Evolutionary conservation across 2,113 vertebrate genomes (phyloP), one percentile per base, ranked within the genome.

Genomic region (Gymnarchus niloticus): DNA sequence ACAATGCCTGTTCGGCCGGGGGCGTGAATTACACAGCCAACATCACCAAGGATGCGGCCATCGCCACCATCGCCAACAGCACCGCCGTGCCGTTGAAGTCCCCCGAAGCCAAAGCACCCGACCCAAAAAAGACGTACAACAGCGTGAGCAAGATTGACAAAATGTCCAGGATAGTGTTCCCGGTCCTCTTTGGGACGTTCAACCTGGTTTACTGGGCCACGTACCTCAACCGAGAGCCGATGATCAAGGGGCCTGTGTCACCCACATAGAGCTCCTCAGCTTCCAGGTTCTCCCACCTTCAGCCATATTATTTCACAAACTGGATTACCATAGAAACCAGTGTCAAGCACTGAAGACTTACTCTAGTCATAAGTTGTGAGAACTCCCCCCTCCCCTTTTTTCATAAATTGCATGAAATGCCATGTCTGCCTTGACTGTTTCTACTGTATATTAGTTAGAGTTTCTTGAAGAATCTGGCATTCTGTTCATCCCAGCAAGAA

Each of bases 131-230:
- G 94, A 98, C 98, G 86, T 99, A 99, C 91, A 99, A 99, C 93
- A 99, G 98, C 81, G 96, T 99, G 92, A 99, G 98, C 94, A 98
- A 97, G 93, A 99, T 99, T 52, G 97, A 99, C 94, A 99, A 99
- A 93, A 98, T 99, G 97, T 97, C 98, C 89, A 94, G 98, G 87
- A 97, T 99, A 87, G 96, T 99, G 86, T 99, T 99, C 88, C 98
- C 98, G 0, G 93, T 99, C 78, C 92, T 98, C 65, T 99, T 99
- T 88, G 97, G 97, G 90, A 98, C 97, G 86, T 99, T 99, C 92
- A 99, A 99, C 92, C 93, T 99, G 86, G 97, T 99, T 69, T 99
- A 99, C 93, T 99, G 98, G 98, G 97, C 97, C 65, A 98, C 97
- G 0, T 99, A 99, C 94, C 95, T 99, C 92, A 99, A 99, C 92